These are phyloP conservation scores for Lateolabrax maculatus DNA, from an alignment of 2,797 vertebrate genomes.

Conservation along the genomic window DNA sequence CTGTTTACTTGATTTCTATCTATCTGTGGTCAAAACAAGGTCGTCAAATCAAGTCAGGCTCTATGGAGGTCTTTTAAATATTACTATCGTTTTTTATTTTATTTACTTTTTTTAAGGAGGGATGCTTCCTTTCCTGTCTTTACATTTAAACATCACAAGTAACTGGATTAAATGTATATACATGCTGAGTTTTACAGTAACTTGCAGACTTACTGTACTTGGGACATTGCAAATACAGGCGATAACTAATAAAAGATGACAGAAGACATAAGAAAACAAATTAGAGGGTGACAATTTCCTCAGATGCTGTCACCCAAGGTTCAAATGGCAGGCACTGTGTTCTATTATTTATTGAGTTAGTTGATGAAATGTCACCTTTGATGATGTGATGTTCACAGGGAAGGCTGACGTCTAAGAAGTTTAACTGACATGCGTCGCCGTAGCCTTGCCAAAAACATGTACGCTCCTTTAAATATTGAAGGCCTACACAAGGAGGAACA, in stretches of 20 bases:
- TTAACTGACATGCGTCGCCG: slow-evolving; percentile 68
- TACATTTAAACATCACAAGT: slow-evolving; percentile 8
- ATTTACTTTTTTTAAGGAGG: slow-evolving; percentile 18
- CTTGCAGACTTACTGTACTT: slow-evolving; percentile 25
- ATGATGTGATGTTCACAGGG: slow-evolving; percentile 74
- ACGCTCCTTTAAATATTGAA: slow-evolving; percentile 82
- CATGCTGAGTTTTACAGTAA: slow-evolving; percentile 11
- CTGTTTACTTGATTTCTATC: slow-evolving; percentile 66
- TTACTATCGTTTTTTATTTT: slow-evolving; percentile 12
- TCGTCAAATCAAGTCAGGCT: slow-evolving; percentile 53
- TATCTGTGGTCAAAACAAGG: slow-evolving; percentile 56
- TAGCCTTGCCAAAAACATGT: slow-evolving; percentile 69
- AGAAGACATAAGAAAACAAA: slow-evolving; percentile 78
- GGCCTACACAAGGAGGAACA: slow-evolving; percentile 74
- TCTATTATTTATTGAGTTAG: slow-evolving; percentile 82
- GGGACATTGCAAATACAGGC: slow-evolving; percentile 52
- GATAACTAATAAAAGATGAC: slow-evolving; percentile 72
- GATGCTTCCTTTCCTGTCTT: neutral
- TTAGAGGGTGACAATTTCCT: slow-evolving; percentile 73
- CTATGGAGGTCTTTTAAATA: slow-evolving; percentile 45
- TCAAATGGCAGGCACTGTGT: slow-evolving; percentile 73
- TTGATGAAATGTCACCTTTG: slow-evolving; percentile 81
- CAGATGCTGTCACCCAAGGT: slow-evolving; percentile 73
- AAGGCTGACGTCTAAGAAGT: slow-evolving; percentile 73
- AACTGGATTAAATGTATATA: neutral